Conservation (phyloP, 2,113 vertebrate genomes). For the Cromileptes altivelis region DNA sequence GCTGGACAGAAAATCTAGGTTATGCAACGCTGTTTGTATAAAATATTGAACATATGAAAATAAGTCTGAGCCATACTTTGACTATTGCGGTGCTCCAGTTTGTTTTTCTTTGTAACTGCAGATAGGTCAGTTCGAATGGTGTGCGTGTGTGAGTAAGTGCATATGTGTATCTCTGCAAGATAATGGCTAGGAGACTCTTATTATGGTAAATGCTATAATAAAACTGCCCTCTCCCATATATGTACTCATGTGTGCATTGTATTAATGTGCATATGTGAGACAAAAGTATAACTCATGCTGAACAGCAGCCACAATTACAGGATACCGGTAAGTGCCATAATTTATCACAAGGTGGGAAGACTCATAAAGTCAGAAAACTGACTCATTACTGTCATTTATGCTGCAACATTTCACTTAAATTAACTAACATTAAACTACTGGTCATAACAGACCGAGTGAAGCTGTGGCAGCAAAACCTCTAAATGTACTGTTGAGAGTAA, state of each 20-base stretch:
- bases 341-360: neutral
- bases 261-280: neutral
- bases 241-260: neutral
- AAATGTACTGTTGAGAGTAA: neutral
- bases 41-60: slow-evolving; percentile 60
- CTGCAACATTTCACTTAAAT: neutral
- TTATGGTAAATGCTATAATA: neutral
- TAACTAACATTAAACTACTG: neutral
- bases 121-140: slow-evolving; percentile 6
- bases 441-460: neutral
- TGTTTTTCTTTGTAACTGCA: neutral
- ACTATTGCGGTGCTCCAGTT: slow-evolving; percentile 4
- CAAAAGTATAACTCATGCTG: neutral
- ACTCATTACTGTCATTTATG: neutral
- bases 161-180: neutral
- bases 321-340: neutral
- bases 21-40: slow-evolving; percentile 46
- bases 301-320: neutral
- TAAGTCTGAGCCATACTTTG: slow-evolving; percentile 24
- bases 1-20: slow-evolving; percentile 47
- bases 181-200: neutral
- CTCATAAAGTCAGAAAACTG: neutral
- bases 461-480: neutral
- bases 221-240: neutral
- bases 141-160: neutral